Percentiles rank a stretch among this genome's conserved stretches.
phyloP scores from a whole-genome alignment of 2,797 vertebrate genomes.

The Propithecus deckenii region DNA sequence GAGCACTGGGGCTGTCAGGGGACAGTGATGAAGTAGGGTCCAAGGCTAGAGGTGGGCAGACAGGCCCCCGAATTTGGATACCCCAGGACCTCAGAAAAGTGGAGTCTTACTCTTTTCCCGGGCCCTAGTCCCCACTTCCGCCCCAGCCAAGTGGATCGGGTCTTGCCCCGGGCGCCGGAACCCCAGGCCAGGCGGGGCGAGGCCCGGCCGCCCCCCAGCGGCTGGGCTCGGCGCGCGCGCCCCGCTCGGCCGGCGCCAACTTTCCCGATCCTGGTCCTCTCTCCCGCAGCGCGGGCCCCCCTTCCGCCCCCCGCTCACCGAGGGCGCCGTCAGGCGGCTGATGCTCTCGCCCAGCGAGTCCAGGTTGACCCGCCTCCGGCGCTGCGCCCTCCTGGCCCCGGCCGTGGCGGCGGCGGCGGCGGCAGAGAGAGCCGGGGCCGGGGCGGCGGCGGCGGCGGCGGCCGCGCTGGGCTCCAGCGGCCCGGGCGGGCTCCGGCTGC shows the following conservation, averaged over 20 bases:
- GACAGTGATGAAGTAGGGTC: not conserved
- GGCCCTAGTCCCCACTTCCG: not conserved
- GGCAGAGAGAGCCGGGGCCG: slow-evolving; percentile 63
- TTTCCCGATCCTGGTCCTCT: not conserved
- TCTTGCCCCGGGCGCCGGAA: not conserved
- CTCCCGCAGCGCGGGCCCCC: not conserved
- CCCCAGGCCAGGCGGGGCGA: not conserved
- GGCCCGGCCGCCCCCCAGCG: slow-evolving; percentile 60
- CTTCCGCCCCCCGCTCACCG: slow-evolving; percentile 86
- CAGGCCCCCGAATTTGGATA: not conserved
- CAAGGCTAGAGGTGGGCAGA: not conserved
- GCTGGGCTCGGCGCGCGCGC: not conserved
- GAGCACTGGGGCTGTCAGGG: not conserved
- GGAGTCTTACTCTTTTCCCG: not conserved
- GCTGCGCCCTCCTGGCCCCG: slow-evolving; percentile 83
- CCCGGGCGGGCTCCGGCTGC: slow-evolving; percentile 90
- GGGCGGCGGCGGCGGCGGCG: slow-evolving; percentile 33
- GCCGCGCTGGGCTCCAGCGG: slow-evolving; percentile 54
- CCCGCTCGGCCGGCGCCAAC: slow-evolving; percentile 38
- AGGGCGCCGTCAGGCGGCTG: slow-evolving; percentile 93
- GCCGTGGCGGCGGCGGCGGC: slow-evolving; percentile 11
- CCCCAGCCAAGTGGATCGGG: not conserved
- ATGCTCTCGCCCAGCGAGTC: slow-evolving; percentile 98
- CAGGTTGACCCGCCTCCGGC: slow-evolving; percentile 94
- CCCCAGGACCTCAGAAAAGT: too few species aligned